phyloP scores from a whole-genome alignment of 2,797 vertebrate species.

The Sebastes reedi region DNA sequence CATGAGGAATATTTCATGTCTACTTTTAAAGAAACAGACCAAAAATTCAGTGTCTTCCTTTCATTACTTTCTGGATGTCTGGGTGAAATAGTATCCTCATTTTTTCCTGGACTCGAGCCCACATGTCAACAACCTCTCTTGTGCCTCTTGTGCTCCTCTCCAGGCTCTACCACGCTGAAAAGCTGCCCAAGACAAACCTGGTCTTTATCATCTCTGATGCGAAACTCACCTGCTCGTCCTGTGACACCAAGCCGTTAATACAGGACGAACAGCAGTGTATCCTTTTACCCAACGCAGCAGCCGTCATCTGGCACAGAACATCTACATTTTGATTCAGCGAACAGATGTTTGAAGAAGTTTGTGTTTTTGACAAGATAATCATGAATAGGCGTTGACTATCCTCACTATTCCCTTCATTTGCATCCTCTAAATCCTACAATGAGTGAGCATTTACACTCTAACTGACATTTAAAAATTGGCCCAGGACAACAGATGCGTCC shows the following conservation, averaged over 20 bases:
- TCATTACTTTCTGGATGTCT: slow-evolving; percentile 32
- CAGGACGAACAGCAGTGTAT: slow-evolving; percentile 96
- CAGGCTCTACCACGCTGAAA: slow-evolving; percentile 94
- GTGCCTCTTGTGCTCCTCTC: slow-evolving; percentile 40
- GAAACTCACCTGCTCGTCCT: slow-evolving; percentile 84
- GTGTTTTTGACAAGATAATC: slow-evolving; percentile 18
- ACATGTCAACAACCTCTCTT: slow-evolving; percentile 50
- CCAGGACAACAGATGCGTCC: background rate
- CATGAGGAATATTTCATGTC: background rate
- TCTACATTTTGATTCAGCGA: slow-evolving; percentile 3
- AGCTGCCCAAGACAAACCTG: slow-evolving; percentile 94
- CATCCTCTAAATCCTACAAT: slow-evolving; percentile 1
- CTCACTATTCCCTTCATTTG: background rate
- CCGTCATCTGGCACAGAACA: slow-evolving; percentile 8
- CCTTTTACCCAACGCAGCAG: slow-evolving; percentile 77
- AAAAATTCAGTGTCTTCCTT: background rate
- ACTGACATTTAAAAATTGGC: slow-evolving; percentile 22
- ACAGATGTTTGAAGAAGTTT: slow-evolving; percentile 37
- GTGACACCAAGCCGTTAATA: slow-evolving; percentile 84
- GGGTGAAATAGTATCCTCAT: slow-evolving; percentile 38
- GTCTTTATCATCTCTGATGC: slow-evolving; percentile 94
- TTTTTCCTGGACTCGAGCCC: slow-evolving; percentile 55
- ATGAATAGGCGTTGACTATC: background rate
- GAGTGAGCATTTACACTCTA: background rate
- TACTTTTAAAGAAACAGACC: background rate